Evolutionary conservation across 2,888 invertebrate species (phyloP).

Genomic region (Cheilosia vernalis): DNA sequence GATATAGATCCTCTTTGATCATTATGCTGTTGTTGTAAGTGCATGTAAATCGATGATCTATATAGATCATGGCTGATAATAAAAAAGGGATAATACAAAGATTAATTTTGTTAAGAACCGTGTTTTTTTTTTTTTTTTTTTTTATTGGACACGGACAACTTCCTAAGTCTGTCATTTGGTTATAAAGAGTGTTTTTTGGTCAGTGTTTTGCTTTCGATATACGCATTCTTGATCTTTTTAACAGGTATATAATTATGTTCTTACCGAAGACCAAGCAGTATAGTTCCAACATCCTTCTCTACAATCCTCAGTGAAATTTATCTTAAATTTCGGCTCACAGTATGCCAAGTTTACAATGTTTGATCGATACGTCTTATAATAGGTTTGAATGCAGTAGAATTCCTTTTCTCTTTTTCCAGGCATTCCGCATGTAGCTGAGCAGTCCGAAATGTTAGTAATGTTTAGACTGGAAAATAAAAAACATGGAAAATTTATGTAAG

Average conservation of each 20-base stretch:
- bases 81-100: too few relatives aligned
- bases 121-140: too few relatives aligned
- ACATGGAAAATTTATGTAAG: not conserved
- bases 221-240: too few relatives aligned
- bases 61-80: too few relatives aligned
- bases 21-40: too few relatives aligned
- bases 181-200: too few relatives aligned
- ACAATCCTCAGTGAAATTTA: constrained; percentile 83
- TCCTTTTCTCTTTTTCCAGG: constrained; percentile 85
- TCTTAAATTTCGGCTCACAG: constrained; percentile 80
- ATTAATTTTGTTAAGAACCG: too few relatives aligned
- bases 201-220: too few relatives aligned
- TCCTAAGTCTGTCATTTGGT: too few relatives aligned
- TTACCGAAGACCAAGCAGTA: constrained; percentile 88
- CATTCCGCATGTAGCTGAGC: constrained; percentile 88
- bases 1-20: too few relatives aligned
- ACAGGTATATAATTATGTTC: constrained; percentile 12
- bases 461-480: constrained; percentile 77
- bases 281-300: constrained; percentile 90
- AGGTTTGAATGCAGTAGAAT: constrained; percentile 86
- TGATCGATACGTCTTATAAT: constrained; percentile 78
- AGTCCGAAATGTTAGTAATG: constrained; percentile 84
- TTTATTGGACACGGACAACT: too few relatives aligned
- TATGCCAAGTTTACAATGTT: constrained; percentile 81
- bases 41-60: too few relatives aligned